Evolutionary conservation across 1,140 invertebrate genomes (phyloP).

Genomic region (Lordiphosa clarofinis): DNA sequence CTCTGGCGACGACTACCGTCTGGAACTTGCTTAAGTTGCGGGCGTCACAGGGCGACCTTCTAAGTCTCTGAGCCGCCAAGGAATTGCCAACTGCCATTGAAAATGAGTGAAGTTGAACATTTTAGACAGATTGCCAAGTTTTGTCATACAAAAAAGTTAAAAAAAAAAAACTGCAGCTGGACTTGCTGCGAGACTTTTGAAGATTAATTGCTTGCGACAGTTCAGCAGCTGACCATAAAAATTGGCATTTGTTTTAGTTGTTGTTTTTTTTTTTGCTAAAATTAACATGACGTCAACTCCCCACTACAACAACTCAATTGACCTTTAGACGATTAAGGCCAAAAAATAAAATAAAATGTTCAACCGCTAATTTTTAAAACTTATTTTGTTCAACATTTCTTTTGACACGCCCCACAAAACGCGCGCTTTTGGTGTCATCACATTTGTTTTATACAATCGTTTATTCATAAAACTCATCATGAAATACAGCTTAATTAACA

Average conservation of each 20-base stretch:
- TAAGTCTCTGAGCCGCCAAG: constrained; percentile 48
- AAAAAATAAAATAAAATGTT: constrained; percentile 32
- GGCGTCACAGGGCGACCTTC: constrained; percentile 59
- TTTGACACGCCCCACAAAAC: constrained; percentile 67
- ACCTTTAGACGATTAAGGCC: constrained; percentile 52
- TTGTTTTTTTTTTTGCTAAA: constrained; percentile 9
- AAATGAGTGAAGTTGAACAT: constrained; percentile 65
- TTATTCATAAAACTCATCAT: constrained; percentile 70
- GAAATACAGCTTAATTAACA: constrained; percentile 77
- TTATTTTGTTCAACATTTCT: constrained; percentile 60
- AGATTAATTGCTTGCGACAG: constrained; percentile 79
- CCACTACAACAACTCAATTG: constrained; percentile 57
- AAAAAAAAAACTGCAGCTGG: constrained; percentile 51
- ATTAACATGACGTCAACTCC: constrained; percentile 53
- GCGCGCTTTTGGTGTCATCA: constrained; percentile 55
- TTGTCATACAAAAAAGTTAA: constrained; percentile 52
- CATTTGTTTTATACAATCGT: constrained; percentile 5
- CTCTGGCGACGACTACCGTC: constrained; percentile 6
- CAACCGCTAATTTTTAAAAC: constrained; percentile 38
- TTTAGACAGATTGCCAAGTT: constrained; percentile 75
- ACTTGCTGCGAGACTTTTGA: constrained; percentile 52
- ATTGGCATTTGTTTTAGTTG: constrained; percentile 49
- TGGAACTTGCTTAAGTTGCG: constrained; percentile 36
- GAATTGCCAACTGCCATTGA: constrained; percentile 67
- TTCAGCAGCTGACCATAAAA: constrained; percentile 61